Conservation (phyloP, 2,113 vertebrate genomes). For the Nicator chloris region DNA sequence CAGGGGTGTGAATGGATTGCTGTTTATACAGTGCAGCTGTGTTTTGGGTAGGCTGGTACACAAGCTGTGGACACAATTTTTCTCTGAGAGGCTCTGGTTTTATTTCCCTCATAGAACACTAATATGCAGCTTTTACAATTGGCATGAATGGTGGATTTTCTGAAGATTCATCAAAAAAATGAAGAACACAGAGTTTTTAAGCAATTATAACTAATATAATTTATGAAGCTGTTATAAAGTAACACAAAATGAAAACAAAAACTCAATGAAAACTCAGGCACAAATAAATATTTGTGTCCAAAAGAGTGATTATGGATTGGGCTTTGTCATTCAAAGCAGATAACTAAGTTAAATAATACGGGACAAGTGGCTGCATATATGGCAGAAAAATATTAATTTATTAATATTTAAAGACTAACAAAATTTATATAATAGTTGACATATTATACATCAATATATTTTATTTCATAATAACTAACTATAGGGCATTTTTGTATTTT, state of each 20-base stretch:
- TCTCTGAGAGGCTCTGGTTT: background rate
- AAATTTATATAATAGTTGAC: too few relatives aligned
- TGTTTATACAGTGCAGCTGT: slow-evolving; percentile 47
- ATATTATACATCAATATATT: background rate
- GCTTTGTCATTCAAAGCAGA: background rate
- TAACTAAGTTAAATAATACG: background rate
- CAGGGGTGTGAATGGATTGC: slow-evolving; percentile 10
- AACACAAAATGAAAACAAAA: background rate
- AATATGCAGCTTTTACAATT: background rate
- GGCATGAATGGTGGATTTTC: background rate
- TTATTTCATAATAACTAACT: background rate
- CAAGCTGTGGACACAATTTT: slow-evolving; percentile 1
- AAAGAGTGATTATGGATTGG: background rate
- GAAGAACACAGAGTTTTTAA: background rate
- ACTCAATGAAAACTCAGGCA: background rate
- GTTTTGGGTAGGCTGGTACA: slow-evolving; percentile 20
- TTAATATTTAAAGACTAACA: background rate
- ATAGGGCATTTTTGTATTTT: background rate
- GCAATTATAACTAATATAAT: background rate
- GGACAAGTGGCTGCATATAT: background rate
- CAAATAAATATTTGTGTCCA: background rate
- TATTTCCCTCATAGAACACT: background rate
- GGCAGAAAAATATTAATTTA: background rate
- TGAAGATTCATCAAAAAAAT: background rate
- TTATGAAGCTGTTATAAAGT: background rate